A percentile compares a stretch with the other conserved stretches of the same genome.
Conservation (phyloP, 2,888 invertebrate genomes). For the Catonia carolina region DNA sequence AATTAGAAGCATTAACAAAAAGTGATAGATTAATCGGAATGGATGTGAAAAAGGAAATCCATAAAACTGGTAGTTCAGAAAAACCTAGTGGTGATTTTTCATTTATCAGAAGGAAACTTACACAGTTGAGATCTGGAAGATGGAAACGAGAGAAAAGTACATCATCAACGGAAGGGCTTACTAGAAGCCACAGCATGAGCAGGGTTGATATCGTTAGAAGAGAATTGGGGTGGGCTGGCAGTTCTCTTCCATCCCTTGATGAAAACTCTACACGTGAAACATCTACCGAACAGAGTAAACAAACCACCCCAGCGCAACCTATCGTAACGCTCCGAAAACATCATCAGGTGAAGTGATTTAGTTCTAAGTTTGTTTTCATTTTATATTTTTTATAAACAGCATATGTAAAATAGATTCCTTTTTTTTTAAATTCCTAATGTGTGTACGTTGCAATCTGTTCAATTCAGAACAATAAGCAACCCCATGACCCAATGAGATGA, state of each 20-base stretch:
- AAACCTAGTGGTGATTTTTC: neutral
- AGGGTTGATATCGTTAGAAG: neutral
- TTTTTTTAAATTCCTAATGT: no score
- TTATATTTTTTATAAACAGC: no score
- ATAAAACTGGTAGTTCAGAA: neutral
- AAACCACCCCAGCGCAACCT: no score
- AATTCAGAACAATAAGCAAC: no score
- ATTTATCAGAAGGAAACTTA: neutral
- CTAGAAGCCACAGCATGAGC: conserved; percentile 4
- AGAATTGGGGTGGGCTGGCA: neutral
- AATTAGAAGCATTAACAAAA: conserved; percentile 1
- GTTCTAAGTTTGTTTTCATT: no score
- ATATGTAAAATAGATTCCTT: no score
- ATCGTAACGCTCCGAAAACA: no score
- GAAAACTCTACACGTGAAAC: neutral
- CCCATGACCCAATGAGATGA: no score
- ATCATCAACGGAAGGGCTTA: neutral
- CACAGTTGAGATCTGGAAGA: neutral
- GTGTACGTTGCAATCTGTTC: no score
- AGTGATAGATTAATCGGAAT: neutral
- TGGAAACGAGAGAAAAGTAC: conserved; percentile 5
- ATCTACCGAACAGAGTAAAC: no score
- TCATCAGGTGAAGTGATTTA: no score
- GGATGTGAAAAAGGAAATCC: neutral
- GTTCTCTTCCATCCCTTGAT: neutral